Conservation (phyloP, 2,888 invertebrate species). For the Cremastinae sp. region DNA sequence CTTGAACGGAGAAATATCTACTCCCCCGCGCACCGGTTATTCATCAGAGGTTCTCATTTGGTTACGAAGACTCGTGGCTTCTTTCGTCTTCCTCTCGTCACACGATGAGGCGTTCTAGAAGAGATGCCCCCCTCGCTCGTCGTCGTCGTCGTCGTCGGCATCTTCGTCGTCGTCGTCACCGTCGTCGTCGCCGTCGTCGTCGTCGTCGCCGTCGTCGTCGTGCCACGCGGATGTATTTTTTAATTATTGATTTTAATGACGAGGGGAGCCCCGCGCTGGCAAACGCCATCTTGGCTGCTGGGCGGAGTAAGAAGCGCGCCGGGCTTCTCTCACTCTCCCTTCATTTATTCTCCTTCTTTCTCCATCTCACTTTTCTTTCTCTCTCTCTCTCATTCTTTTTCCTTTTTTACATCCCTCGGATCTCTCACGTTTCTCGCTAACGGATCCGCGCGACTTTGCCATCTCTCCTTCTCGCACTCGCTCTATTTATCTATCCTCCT, state of each 20-base stretch:
- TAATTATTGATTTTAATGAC: conserved; percentile 81
- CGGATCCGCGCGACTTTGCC: conserved; percentile 48
- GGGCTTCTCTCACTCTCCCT: conserved; percentile 67
- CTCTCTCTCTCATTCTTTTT: conserved; percentile 40
- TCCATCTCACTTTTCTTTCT: conserved; percentile 58
- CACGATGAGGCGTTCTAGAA: background rate
- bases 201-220: conserved; percentile 47
- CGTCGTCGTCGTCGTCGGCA: conserved; percentile 28
- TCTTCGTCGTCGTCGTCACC: no score
- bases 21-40: conserved; percentile 43
- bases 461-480: conserved; percentile 44
- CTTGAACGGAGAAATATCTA: conserved; percentile 32
- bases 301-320: conserved; percentile 78
- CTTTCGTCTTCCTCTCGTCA: conserved; percentile 13
- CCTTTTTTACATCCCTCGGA: conserved; percentile 44
- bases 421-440: conserved; percentile 58
- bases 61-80: conserved; percentile 26
- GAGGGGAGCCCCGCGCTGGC: conserved; percentile 74
- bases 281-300: conserved; percentile 81
- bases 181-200: conserved; percentile 48
- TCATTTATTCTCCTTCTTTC: conserved; percentile 55
- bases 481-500: conserved; percentile 39
- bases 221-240: conserved; percentile 78
- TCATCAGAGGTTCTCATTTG: conserved; percentile 69
- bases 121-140: conserved; percentile 3